phyloP scores from a whole-genome alignment of 2,797 vertebrate species.

The Sebastes matsubarae region DNA sequence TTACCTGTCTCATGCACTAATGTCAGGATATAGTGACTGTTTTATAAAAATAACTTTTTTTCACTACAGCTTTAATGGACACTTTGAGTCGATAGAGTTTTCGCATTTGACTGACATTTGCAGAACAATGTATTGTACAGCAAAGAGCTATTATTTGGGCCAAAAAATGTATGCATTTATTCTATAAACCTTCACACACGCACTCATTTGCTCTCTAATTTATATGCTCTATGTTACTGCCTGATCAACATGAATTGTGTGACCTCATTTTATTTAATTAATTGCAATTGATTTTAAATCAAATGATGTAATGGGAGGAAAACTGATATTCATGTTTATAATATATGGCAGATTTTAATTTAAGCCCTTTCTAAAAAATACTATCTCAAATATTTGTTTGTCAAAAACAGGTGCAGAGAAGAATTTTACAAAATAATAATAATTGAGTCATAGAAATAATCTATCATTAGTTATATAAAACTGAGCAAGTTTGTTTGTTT shows the following conservation, averaged over 20 bases:
- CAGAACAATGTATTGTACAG: neutral
- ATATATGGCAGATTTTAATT: neutral
- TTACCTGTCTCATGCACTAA: too few relatives aligned
- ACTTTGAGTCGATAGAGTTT: neutral
- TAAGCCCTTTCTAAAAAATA: neutral
- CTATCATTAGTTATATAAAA: neutral
- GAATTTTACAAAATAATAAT: neutral
- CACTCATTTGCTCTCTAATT: neutral
- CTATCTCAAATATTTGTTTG: neutral
- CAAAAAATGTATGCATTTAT: neutral
- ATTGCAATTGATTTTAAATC: neutral
- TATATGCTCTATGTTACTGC: neutral
- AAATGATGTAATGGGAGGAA: neutral
- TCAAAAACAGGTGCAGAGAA: neutral
- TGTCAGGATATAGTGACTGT: too few relatives aligned
- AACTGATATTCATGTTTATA: neutral
- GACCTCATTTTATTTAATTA: neutral
- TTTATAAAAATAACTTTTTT: too few relatives aligned
- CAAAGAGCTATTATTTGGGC: neutral
- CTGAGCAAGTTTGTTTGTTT: neutral
- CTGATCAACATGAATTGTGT: neutral
- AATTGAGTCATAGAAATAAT: fast-evolving
- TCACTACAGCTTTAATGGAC: too few relatives aligned
- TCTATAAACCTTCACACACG: neutral
- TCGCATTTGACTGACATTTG: neutral